phyloP scores from a whole-genome alignment of 2,113 vertebrate species.

The Vombatus ursinus region DNA sequence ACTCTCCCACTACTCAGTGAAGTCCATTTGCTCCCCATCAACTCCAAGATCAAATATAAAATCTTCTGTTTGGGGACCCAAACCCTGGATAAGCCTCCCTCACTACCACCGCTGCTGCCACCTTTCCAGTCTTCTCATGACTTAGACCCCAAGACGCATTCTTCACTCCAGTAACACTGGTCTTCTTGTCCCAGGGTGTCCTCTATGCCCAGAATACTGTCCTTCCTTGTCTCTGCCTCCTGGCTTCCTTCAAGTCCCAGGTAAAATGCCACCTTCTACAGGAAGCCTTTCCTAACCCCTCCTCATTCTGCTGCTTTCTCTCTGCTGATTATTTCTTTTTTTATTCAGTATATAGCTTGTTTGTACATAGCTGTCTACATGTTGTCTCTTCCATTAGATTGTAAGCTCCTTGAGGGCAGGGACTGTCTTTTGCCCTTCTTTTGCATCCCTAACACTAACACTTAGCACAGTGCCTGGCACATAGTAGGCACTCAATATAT shows the following conservation, averaged over 20 bases:
- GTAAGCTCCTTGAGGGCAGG: background rate
- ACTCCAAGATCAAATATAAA: background rate
- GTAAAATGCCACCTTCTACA: background rate
- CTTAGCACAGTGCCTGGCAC: background rate
- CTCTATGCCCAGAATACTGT: background rate
- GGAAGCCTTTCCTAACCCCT: background rate
- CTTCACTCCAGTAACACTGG: background rate
- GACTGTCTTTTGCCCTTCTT: background rate
- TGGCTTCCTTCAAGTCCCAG: background rate
- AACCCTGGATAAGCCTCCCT: background rate
- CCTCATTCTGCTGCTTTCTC: background rate
- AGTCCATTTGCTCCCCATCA: background rate
- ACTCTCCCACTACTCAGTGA: background rate
- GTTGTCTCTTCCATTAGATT: background rate
- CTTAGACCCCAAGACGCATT: background rate
- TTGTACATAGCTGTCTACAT: background rate
- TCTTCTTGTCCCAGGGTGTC: background rate
- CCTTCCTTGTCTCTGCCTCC: background rate
- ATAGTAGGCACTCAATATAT: background rate
- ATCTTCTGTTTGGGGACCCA: background rate
- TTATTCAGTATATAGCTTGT: background rate
- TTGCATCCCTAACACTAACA: background rate
- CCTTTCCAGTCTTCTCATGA: background rate
- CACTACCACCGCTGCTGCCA: background rate
- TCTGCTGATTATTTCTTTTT: background rate